phyloP scores from a whole-genome alignment of 1,140 invertebrate genomes.

The Sweltsa coloradensis region DNA sequence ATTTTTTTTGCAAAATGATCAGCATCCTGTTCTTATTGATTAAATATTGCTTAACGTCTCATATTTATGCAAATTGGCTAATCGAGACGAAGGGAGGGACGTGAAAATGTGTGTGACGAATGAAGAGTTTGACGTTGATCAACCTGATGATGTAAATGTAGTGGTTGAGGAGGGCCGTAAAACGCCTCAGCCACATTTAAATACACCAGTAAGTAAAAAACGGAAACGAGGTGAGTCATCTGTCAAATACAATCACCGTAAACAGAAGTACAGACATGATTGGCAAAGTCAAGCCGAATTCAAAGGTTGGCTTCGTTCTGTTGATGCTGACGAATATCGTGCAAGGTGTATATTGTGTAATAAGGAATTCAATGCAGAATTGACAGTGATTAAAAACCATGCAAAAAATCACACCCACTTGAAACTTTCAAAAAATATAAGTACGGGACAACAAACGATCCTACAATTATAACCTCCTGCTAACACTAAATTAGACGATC shows the following conservation, averaged over 20 bases:
- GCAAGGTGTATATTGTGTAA: conserved; percentile 13
- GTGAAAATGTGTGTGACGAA: too few relatives aligned
- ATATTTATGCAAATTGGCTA: too few relatives aligned
- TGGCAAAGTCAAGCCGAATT: background rate
- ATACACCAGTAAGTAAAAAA: too few relatives aligned
- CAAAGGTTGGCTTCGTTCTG: conserved; percentile 11
- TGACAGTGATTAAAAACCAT: conserved; percentile 15
- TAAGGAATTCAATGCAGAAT: conserved; percentile 10
- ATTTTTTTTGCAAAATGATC: too few relatives aligned
- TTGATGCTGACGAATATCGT: conserved; percentile 11
- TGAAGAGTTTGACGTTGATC: too few relatives aligned
- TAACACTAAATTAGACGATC: background rate
- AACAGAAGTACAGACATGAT: background rate
- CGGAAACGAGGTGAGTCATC: too few relatives aligned
- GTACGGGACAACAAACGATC: background rate
- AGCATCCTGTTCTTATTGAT: too few relatives aligned
- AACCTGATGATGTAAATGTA: too few relatives aligned
- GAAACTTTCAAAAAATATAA: background rate
- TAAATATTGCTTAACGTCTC: too few relatives aligned
- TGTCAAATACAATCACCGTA: background rate
- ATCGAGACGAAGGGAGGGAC: too few relatives aligned
- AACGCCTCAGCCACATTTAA: too few relatives aligned
- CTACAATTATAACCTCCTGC: background rate
- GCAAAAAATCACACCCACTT: conserved; percentile 7
- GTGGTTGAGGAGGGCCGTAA: too few relatives aligned